phyloP scores from a whole-genome alignment of 37 sponge, comb jelly and placozoan species.

The Hormiphora californensis region DNA sequence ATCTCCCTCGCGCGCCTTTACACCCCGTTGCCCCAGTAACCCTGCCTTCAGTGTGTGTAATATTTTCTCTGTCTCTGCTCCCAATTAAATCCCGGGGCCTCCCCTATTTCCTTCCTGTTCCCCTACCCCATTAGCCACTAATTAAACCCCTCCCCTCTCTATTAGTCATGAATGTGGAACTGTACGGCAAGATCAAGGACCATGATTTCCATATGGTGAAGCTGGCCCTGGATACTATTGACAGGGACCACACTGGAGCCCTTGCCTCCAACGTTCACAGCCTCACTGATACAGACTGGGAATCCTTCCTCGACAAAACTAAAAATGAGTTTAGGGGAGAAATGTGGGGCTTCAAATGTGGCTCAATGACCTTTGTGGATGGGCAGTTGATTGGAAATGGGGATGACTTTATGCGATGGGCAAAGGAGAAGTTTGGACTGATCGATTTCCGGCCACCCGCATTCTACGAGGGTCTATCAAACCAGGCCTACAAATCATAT shows the following conservation, averaged over 20 bases:
- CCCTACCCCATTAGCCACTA: no score
- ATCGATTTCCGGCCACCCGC: conserved; percentile 57
- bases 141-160: no score
- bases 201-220: conserved; percentile 35
- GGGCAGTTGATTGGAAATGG: conserved; percentile 55
- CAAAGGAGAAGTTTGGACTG: conserved; percentile 57
- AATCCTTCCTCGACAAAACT: not conserved
- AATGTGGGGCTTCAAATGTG: conserved; percentile 55
- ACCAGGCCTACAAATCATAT: conserved; percentile 61
- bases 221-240: not conserved
- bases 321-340: conserved; percentile 57
- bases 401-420: conserved; percentile 59
- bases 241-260: conserved; percentile 1
- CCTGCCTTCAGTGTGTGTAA: not conserved
- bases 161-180: not conserved
- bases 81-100: no score
- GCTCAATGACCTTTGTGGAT: conserved; percentile 56
- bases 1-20: not conserved
- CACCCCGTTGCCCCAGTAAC: not conserved
- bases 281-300: conserved; percentile 36
- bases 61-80: no score
- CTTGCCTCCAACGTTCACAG: not conserved
- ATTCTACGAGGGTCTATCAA: conserved; percentile 59
- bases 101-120: no score
- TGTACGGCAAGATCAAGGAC: conserved; percentile 26